These are phyloP conservation scores for Zaprionus lachaisei DNA, from an alignment of 1,140 invertebrate species.

Conservation along the genomic window DNA sequence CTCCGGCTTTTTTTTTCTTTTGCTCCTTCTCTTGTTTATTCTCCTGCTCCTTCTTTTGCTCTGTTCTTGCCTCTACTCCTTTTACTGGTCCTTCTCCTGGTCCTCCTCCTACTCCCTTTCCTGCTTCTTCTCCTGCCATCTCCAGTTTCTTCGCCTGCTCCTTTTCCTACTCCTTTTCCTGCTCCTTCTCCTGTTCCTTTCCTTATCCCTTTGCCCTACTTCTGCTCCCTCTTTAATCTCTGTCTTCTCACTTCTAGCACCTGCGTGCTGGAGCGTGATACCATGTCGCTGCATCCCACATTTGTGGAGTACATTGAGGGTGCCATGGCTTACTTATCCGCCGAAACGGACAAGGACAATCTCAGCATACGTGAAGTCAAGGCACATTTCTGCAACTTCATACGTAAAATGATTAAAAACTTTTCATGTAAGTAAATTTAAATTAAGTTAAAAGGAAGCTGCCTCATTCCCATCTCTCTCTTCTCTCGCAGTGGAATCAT, in stretches of 20 bases:
- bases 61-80: too few species aligned
- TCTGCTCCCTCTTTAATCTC: not conserved
- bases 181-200: not conserved
- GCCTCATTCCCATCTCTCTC: not conserved
- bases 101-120: too few species aligned
- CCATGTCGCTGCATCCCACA: conserved; percentile 92
- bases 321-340: conserved; percentile 94
- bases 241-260: conserved; percentile 86
- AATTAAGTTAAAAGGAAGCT: not conserved
- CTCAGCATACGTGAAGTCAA: conserved; percentile 93
- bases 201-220: not conserved
- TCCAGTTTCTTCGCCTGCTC: not conserved
- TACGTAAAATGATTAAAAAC: conserved; percentile 96
- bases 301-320: conserved; percentile 98
- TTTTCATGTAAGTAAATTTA: conserved; percentile 90
- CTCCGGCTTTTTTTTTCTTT: too few species aligned
- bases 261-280: conserved; percentile 93
- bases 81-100: too few species aligned
- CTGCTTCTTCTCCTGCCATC: too few species aligned
- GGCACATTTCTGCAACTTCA: conserved; percentile 97
- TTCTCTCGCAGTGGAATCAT: conserved; percentile 92
- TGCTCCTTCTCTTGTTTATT: too few species aligned
- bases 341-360: conserved; percentile 95
- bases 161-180: too few species aligned
- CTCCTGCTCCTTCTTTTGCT: not conserved